Evolutionary conservation across 2,888 invertebrate genomes (phyloP), one percentile per base, ranked within the genome.

Genomic region (Heteropelma amictum): DNA sequence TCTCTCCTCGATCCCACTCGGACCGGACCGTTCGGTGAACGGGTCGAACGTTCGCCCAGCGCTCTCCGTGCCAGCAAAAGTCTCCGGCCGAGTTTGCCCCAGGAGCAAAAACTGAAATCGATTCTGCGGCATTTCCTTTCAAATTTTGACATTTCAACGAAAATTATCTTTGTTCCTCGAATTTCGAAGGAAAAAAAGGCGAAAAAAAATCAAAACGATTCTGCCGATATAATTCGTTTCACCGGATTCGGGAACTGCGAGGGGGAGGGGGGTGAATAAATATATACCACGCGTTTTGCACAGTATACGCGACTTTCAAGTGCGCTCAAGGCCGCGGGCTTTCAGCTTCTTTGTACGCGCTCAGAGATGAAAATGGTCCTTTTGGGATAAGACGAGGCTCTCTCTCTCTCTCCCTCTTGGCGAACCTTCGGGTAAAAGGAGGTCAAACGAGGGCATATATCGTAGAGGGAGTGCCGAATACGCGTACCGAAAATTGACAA

Each of bases 401-500:
- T n/a, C n/a, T n/a, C n/a, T n/a, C n/a, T n/a, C n/a, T n/a, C n/a
- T n/a, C n/a, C n/a, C 33, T 67, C 49, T 54, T 23, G 40, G 69
- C 79, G n/a, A 77, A 77, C 78, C 79, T 80, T 78, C 84, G 81
- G 86, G 84, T 84, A 86, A 85, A 85, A 84, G 84, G 83, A 86
- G 84, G 85, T 86, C 82, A 82, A 81, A 69, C 83, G 76, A 80
- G 79, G 77, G 76, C 61, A 56, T 28, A 14, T 49, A 76, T 74
- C 72, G 72, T 68, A n/a, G 77, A 19, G 71, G 79, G 76, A 78
- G 73, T 76, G 79, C 82, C 83, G 82, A 86, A 82, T 65, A 68
- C n/a, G n/a, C n/a, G n/a, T 56, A 63, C 65, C 82, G 85, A 83
- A 87, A 87, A 68, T 68, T 88, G 87, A 88, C 86, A 87, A 88